Evolutionary conservation across 2,797 vertebrate species (phyloP).

Genomic region (Enteromius trimaculatus): DNA sequence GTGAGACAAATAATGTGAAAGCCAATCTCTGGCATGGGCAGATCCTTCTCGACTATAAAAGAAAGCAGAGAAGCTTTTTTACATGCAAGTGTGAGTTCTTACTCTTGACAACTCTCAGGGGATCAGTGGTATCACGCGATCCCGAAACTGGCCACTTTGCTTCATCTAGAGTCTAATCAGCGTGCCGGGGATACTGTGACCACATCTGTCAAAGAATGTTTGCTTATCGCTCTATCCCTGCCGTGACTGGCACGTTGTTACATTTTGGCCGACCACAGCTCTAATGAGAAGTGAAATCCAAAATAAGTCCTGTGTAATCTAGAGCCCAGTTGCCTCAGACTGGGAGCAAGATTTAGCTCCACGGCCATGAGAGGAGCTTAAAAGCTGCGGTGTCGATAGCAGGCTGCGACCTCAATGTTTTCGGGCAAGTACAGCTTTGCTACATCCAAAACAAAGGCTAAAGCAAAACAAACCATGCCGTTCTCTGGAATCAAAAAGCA

Average conservation of each 20-base stretch:
- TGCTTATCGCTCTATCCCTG: conserved; percentile 39
- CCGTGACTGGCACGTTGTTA: conserved; percentile 42
- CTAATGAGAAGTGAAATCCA: conserved; percentile 55
- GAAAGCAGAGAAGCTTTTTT: conserved; percentile 61
- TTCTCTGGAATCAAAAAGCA: conserved; percentile 48
- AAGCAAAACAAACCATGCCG: conserved; percentile 57
- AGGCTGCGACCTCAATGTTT: conserved; percentile 55
- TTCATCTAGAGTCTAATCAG: conserved; percentile 54
- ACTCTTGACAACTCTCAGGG: conserved; percentile 63
- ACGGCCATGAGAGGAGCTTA: conserved; percentile 20
- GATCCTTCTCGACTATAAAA: background rate
- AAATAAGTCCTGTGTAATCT: conserved; percentile 44
- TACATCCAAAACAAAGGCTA: conserved; percentile 50
- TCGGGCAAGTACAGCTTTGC: conserved; percentile 52
- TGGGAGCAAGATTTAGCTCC: conserved; percentile 40
- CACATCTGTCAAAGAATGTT: conserved; percentile 54
- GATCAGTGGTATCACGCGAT: conserved; percentile 66
- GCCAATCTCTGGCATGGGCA: conserved; percentile 12
- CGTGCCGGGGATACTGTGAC: conserved; percentile 7
- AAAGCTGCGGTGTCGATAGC: conserved; percentile 44
- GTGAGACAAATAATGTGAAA: conserved; percentile 19
- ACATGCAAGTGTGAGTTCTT: conserved; percentile 72
- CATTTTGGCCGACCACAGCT: conserved; percentile 2
- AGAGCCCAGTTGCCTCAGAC: conserved; percentile 34
- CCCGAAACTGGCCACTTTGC: conserved; percentile 50